Base-by-base conservation (phyloP, 1,140 invertebrate genomes). In the Heterodera schachtii region DNA sequence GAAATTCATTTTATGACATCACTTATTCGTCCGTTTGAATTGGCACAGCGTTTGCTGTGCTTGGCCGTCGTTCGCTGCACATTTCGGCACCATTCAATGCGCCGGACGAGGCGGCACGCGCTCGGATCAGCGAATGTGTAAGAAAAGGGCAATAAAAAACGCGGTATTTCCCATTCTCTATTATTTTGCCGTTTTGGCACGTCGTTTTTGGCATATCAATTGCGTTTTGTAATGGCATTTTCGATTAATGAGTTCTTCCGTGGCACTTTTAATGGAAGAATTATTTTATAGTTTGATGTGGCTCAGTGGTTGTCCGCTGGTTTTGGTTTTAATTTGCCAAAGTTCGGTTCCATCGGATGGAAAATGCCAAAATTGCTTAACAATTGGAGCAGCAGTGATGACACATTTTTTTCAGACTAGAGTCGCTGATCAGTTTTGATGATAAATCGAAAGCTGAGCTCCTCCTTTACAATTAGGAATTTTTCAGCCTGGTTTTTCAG, bases 61-160 rank as follows among this genome's bases (percentile, higher is more conserved):
- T 49, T 4, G 47, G 4, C 47, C 47, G 47, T 19, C 69, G 69
- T 19, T 46, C 44, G 1, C 5, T 71, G 21, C 69, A 71, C 69
- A 3, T 11, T 11, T 43, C 69, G 44, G 3, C 44, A 21, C 43
- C 79, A 3, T 16, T 81, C 6, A n/a, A 52, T 7, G 80, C 79
- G 8, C n/a, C 21, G 44, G 74, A 81, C 19, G n/a, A 43, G 7
- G 21, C 46, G 8, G 57, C 46, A 7, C 64, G 49, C 2, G 49
- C 82, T 57, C 46, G 79, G 49, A 81, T 81, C 73, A 73, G 64
- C 47, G 79, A 46, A 9, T 81, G 57, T 81, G 79, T 81, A 52
- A 70, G 77, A 5, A 71, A 71, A 11, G 7, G 7, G 66, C 66
- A n/a, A n/a, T n/a, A n/a, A n/a, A n/a, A n/a, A n/a, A n/a, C n/a